These are phyloP conservation scores for Blennius ocellaris DNA, from an alignment of 2,113 vertebrate genomes.

Conservation along the genomic window DNA sequence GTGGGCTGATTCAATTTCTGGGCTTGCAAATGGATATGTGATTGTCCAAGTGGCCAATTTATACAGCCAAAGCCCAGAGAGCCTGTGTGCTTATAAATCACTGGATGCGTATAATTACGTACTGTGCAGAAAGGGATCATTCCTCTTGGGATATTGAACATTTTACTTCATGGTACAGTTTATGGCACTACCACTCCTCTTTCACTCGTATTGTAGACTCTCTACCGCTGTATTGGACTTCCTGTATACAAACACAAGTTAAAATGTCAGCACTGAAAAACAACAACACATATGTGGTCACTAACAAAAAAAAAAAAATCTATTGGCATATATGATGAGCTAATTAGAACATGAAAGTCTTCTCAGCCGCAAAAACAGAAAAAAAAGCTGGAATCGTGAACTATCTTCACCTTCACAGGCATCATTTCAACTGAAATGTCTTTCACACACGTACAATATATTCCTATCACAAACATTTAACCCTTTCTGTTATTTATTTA, in stretches of 20 bases:
- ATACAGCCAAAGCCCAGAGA: conserved; percentile 48
- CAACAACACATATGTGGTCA: conserved; percentile 28
- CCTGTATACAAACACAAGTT: not conserved
- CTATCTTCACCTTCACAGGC: conserved; percentile 23
- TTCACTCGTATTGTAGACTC: conserved; percentile 5
- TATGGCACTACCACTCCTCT: conserved; percentile 25
- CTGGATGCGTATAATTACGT: conserved; percentile 59
- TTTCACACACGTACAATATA: too few species aligned
- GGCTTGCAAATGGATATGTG: conserved; percentile 44
- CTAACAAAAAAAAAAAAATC: conserved; percentile 32
- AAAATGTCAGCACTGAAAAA: not conserved
- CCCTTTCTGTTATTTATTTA: too few species aligned
- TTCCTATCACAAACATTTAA: too few species aligned
- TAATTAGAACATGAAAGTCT: conserved; percentile 37
- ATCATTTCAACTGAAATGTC: too few species aligned
- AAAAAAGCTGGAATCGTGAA: conserved; percentile 22
- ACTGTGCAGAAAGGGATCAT: conserved; percentile 36
- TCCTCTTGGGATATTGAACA: conserved; percentile 45
- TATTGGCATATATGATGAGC: conserved; percentile 29
- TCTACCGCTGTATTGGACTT: not conserved
- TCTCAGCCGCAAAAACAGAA: conserved; percentile 11
- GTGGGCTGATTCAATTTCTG: conserved; percentile 46
- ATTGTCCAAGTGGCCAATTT: conserved; percentile 49
- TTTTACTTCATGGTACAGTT: conserved; percentile 32
- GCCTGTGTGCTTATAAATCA: conserved; percentile 54